Evolutionary conservation across 2,888 invertebrate genomes (phyloP).

Genomic region (Emmelina monodactyla): DNA sequence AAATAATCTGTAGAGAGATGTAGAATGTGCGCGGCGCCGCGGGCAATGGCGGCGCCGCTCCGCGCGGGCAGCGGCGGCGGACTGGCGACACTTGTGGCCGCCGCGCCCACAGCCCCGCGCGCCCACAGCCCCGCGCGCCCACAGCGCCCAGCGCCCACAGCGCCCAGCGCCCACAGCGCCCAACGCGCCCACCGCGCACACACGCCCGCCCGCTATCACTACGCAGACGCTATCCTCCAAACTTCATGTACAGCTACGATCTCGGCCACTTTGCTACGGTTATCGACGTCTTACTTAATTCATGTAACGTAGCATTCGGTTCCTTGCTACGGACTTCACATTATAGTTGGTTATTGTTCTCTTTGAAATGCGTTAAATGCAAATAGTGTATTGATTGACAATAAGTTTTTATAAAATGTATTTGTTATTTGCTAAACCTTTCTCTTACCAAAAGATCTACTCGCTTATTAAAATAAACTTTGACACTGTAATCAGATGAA

Average conservation of each 20-base stretch:
- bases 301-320: too few species aligned
- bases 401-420: too few species aligned
- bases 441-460: too few species aligned
- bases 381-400: too few species aligned
- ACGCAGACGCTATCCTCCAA: not conserved
- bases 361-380: too few species aligned
- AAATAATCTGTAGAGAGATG: not conserved
- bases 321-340: too few species aligned
- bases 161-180: not conserved
- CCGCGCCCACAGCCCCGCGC: conserved; percentile 3
- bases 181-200: not conserved
- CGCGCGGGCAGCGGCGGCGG: conserved; percentile 3
- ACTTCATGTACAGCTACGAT: not conserved
- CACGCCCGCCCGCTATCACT: not conserved
- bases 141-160: not conserved
- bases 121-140: not conserved
- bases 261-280: not conserved
- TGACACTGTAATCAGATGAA: too few species aligned
- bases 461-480: too few species aligned
- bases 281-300: not conserved
- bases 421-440: too few species aligned
- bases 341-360: too few species aligned
- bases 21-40: conserved; percentile 3
- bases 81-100: not conserved
- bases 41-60: conserved; percentile 4